phyloP scores from a whole-genome alignment of 2,888 invertebrate species.

The Suillia variegata region DNA sequence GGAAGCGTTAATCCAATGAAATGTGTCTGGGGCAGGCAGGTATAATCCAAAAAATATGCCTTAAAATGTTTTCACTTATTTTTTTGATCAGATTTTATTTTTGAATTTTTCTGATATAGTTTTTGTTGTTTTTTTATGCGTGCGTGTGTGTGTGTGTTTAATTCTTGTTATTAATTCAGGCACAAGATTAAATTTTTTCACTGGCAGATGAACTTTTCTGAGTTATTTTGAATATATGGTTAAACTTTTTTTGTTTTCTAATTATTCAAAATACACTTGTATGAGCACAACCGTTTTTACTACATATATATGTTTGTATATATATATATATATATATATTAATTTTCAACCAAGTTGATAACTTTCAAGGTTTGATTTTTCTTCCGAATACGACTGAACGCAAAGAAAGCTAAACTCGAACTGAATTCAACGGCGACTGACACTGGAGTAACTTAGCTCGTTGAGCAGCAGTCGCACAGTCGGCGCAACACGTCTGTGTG shows the following conservation, averaged over 20 bases:
- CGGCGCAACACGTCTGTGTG: conserved; percentile 12
- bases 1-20: conserved; percentile 13
- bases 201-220: not conserved
- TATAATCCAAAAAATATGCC: conserved; percentile 8
- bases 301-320: not conserved
- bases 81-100: conserved; percentile 1
- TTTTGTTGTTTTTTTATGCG: too few species aligned
- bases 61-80: not conserved
- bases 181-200: not conserved
- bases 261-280: conserved; percentile 7
- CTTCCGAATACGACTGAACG: conserved; percentile 56
- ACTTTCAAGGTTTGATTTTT: conserved; percentile 30
- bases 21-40: conserved; percentile 8
- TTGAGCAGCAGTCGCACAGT: conserved; percentile 31
- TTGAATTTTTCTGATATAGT: conserved; percentile 1
- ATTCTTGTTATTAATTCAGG: not conserved
- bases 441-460: conserved; percentile 32
- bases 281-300: not conserved
- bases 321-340: conserved; percentile 9
- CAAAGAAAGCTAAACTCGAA: conserved; percentile 58
- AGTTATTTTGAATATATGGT: not conserved
- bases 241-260: conserved; percentile 2
- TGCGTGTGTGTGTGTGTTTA: too few species aligned
- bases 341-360: not conserved
- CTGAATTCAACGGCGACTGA: conserved; percentile 42